Evolutionary conservation across 2,797 vertebrate genomes (phyloP).

Genomic region (Eulemur coronatus): DNA sequence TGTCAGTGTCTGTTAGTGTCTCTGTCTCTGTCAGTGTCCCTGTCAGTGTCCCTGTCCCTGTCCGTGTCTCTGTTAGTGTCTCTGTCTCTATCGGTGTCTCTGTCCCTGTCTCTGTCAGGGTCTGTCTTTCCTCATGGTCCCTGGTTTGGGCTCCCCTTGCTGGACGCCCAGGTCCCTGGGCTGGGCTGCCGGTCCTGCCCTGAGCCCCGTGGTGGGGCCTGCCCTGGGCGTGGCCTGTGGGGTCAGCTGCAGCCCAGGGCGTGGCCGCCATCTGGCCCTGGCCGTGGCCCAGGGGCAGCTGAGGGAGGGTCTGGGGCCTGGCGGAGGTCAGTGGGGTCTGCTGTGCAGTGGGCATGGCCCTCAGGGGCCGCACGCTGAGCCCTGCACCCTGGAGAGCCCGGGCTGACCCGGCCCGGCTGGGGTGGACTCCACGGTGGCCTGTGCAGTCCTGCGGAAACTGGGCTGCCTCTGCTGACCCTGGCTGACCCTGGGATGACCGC

Average conservation of each 20-base stretch:
- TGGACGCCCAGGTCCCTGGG: no score
- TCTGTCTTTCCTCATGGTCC: not conserved
- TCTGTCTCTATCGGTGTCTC: not conserved
- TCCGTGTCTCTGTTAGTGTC: no score
- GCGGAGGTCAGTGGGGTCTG: not conserved
- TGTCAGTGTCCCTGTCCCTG: no score
- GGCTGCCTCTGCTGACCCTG: not conserved
- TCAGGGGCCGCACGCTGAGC: rapidly evolving
- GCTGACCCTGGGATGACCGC: not conserved
- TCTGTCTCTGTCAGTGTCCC: not conserved
- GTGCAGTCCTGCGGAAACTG: not conserved
- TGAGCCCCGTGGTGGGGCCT: not conserved
- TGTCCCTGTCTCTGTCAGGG: not conserved
- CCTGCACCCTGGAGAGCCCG: not conserved
- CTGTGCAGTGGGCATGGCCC: not conserved
- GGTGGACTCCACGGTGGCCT: rapidly evolving
- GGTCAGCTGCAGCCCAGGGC: no score
- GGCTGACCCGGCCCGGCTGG: rapidly evolving
- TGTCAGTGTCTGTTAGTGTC: no score
- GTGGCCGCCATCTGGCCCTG: no score
- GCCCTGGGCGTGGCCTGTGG: not conserved
- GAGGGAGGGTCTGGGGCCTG: not conserved
- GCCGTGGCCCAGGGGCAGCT: not conserved
- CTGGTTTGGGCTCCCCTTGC: not conserved
- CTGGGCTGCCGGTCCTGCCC: no score